These are phyloP conservation scores for Hecatera dysodea DNA, from an alignment of 2,888 invertebrate genomes.

Conservation along the genomic window DNA sequence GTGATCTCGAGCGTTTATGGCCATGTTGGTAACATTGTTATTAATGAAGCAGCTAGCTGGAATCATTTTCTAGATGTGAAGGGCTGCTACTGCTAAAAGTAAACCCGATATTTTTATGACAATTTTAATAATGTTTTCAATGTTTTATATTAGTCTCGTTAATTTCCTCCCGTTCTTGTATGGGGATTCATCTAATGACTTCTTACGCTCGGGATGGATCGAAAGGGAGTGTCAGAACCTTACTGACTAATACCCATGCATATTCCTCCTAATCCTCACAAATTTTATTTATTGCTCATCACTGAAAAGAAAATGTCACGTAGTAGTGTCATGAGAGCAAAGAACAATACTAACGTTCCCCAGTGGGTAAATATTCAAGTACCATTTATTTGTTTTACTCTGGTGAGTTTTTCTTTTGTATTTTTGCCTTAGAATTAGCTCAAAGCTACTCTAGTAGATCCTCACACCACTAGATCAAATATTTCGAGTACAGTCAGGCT, in stretches of 20 bases:
- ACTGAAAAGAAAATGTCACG: background rate
- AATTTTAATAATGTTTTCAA: background rate
- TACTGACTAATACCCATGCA: too few relatives aligned
- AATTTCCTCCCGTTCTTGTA: too few relatives aligned
- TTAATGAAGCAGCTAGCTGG: slow-evolving; percentile 16
- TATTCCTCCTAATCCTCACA: too few relatives aligned
- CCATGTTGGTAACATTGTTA: slow-evolving; percentile 15
- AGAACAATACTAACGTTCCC: background rate
- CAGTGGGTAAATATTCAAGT: background rate
- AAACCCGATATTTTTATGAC: background rate
- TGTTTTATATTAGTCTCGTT: background rate
- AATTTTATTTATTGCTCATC: background rate
- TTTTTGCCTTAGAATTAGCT: background rate
- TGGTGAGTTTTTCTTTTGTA: background rate
- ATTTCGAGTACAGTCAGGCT: slow-evolving; percentile 7
- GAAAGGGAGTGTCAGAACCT: too few relatives aligned
- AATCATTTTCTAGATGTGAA: background rate
- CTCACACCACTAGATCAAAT: slow-evolving; percentile 17
- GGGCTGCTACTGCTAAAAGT: background rate
- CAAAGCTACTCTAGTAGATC: background rate
- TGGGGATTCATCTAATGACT: too few relatives aligned
- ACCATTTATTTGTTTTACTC: background rate
- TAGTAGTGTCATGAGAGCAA: background rate
- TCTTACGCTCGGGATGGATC: too few relatives aligned
- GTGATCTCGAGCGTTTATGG: slow-evolving; percentile 35